Conservation (phyloP, 2,797 vertebrate genomes). For the Gobionotothen gibberifrons region DNA sequence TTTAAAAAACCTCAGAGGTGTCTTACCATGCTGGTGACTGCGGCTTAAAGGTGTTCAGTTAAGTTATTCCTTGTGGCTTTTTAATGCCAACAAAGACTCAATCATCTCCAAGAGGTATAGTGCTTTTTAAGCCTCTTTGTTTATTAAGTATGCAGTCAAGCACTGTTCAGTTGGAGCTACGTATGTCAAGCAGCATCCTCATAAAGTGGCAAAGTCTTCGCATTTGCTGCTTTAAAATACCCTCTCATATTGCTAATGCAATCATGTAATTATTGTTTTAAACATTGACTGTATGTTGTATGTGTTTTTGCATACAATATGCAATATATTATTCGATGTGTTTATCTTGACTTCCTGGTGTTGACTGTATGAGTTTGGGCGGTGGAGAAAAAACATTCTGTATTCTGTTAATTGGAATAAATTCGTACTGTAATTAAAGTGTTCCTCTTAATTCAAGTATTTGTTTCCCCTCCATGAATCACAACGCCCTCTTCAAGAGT, state of each 20-base stretch:
- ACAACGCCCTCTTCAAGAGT: slow-evolving; percentile 2
- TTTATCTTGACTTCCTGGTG: slow-evolving; percentile 52
- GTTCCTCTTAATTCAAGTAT: slow-evolving; percentile 62
- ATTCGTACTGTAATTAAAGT: slow-evolving; percentile 72
- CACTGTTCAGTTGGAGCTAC: slow-evolving; percentile 60
- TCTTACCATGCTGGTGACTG: slow-evolving; percentile 42
- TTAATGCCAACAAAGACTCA: slow-evolving; percentile 53
- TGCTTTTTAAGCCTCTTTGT: slow-evolving; percentile 55
- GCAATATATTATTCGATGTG: slow-evolving; percentile 52
- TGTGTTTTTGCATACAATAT: slow-evolving; percentile 78
- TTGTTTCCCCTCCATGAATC: slow-evolving; percentile 20
- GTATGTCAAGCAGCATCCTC: slow-evolving; percentile 61
- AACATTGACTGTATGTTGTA: slow-evolving; percentile 67
- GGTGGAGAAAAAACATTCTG: slow-evolving; percentile 31
- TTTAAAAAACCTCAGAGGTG: slow-evolving; percentile 30
- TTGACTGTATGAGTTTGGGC: slow-evolving; percentile 53
- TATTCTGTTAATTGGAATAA: slow-evolving; percentile 76
- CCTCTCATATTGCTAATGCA: slow-evolving; percentile 55
- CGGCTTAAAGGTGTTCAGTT: slow-evolving; percentile 37
- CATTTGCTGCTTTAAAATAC: slow-evolving; percentile 38
- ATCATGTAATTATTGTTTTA: slow-evolving; percentile 46
- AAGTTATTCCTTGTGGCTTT: slow-evolving; percentile 43
- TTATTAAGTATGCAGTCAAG: slow-evolving; percentile 51
- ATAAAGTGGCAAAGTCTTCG: slow-evolving; percentile 38
- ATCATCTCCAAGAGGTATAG: slow-evolving; percentile 55